A percentile compares a stretch with the other conserved stretches of the same genome.
These are phyloP conservation scores for Nezara viridula DNA, from an alignment of 2,888 invertebrate species.

Conservation along the genomic window DNA sequence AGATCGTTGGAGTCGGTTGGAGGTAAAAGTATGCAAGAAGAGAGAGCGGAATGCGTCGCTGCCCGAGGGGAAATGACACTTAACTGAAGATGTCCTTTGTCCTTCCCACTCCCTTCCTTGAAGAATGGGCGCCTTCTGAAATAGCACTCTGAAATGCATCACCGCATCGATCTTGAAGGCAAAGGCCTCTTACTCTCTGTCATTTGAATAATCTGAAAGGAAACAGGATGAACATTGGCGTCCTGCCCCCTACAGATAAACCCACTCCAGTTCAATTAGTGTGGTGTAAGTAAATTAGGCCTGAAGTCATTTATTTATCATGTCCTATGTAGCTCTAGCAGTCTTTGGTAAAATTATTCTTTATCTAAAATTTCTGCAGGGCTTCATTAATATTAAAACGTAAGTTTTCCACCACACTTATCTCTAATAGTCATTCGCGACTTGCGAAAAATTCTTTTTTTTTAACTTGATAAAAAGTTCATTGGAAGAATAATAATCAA, in stretches of 20 bases:
- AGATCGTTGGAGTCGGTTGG: too few relatives aligned
- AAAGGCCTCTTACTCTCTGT: slow-evolving; percentile 17
- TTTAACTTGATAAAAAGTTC: too few relatives aligned
- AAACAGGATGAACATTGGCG: neutral
- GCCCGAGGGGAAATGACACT: slow-evolving; percentile 36
- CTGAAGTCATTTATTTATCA: neutral
- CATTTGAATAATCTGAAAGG: slow-evolving; percentile 21
- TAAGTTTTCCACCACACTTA: too few relatives aligned
- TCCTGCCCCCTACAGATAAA: neutral
- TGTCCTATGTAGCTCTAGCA: too few relatives aligned
- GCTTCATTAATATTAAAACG: too few relatives aligned
- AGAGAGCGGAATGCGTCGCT: neutral
- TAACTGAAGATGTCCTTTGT: slow-evolving; percentile 43
- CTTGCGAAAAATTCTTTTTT: too few relatives aligned
- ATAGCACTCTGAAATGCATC: slow-evolving; percentile 37
- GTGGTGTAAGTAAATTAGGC: neutral
- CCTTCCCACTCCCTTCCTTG: neutral
- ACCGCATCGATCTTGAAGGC: slow-evolving; percentile 26
- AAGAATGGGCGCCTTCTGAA: slow-evolving; percentile 20
- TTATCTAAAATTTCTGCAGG: too few relatives aligned
- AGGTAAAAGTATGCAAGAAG: slow-evolving; percentile 2
- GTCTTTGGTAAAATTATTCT: too few relatives aligned
- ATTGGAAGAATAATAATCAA: too few relatives aligned
- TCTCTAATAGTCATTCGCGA: too few relatives aligned
- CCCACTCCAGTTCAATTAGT: neutral